Base-by-base conservation (phyloP, 2,797 vertebrate species). In the Mormyrus hasselquistii region DNA sequence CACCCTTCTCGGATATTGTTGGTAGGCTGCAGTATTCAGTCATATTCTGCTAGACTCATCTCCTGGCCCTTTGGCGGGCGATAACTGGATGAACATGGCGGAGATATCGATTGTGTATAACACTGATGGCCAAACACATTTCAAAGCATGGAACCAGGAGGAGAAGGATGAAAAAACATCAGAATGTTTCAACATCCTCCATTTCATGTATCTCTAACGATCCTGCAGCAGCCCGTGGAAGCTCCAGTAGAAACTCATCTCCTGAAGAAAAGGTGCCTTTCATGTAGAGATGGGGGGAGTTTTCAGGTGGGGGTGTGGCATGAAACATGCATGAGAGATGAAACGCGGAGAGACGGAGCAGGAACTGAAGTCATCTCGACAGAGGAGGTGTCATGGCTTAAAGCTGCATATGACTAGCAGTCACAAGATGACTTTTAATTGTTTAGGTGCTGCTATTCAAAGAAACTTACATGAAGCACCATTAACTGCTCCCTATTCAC, bases 81-180 rank as follows among this genome's bases (percentile, higher is more conserved):
- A 29, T 73, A 88, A 34, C 65, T 76, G 69, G 49, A 79, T 16
- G 22, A 52, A 88, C 87, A 88, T 50, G 44, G 87, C 65, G 53
- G 22, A 50, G 87, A 25, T 76, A 88, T 88, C 19, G 87, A 88
- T 88, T 76, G 87, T 19, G 41, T 53, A 49, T 19, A 88, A 73
- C 38, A 53, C 14, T 79, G 22, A 22, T 49, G 62, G 65, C 25
- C 47, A 34, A 73, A 73, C 44, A 52, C 87, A 52, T 34, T 73
- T 57, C 62, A 73, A 88, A 88, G 65, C 8, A 8, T 41, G 47
- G 47, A 47, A 25, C 19, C 47, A 19, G 69, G 41, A 52, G 82
- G 47, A 50, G 62, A 50, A 79, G 47, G 29, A 49, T 7, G 16
- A 76, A 85, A 52, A 88, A 52, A 53, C 25, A 52, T 53, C 62